A percentile compares a stretch with the other conserved stretches of the same genome.
Conservation (phyloP, 2,797 vertebrate genomes). For the Pagetopsis macropterus region DNA sequence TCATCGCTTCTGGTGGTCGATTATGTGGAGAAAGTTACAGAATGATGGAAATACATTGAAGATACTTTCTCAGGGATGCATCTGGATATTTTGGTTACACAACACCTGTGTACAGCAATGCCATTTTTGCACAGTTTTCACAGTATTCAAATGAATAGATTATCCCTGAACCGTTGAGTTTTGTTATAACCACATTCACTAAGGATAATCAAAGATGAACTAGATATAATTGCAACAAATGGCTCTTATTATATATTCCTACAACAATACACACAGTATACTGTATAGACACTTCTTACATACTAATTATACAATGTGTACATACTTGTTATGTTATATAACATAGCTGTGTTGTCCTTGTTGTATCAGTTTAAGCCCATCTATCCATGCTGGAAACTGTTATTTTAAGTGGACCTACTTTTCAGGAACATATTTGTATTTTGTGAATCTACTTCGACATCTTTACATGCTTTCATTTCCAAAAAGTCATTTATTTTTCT, state of each 20-base stretch:
- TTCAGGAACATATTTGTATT: no score
- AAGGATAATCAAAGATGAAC: conserved; percentile 24
- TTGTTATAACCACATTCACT: conserved; percentile 14
- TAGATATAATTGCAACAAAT: conserved; percentile 10
- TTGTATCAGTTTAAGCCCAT: neutral
- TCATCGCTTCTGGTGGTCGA: conserved; percentile 32
- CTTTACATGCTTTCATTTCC: no score
- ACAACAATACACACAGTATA: no score
- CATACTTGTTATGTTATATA: neutral
- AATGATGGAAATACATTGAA: conserved; percentile 31
- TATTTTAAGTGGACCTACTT: no score
- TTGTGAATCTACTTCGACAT: no score
- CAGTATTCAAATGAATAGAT: conserved; percentile 30
- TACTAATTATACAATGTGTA: no score
- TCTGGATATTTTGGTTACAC: conserved; percentile 47
- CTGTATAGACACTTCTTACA: no score
- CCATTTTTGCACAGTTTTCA: conserved; percentile 26
- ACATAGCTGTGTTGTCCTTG: neutral
- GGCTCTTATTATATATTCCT: neutral
- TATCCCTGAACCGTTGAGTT: conserved; percentile 9
- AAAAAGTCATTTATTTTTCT: no score
- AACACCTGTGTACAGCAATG: conserved; percentile 29
- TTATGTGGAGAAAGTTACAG: conserved; percentile 33
- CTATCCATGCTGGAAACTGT: neutral
- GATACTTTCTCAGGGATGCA: conserved; percentile 37